These are phyloP conservation scores for Onychomys arenicola DNA, from an alignment of 2,797 vertebrate species.

Conservation along the genomic window DNA sequence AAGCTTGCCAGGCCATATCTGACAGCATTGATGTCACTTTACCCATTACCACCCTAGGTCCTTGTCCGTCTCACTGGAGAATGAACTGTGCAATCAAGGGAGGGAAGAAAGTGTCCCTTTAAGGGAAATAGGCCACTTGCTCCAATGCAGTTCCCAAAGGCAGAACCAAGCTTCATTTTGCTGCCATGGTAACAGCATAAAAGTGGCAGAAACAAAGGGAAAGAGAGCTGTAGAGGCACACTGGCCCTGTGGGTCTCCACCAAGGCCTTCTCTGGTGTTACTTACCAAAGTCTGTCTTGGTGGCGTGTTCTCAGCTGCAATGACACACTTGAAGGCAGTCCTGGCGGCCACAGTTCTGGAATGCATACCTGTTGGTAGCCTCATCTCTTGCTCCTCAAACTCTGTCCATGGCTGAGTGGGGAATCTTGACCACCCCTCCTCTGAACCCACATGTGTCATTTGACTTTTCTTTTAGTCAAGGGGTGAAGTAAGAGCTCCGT, in stretches of 20 bases:
- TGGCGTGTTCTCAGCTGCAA: neutral
- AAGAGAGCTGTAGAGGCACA: neutral
- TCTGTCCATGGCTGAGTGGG: neutral
- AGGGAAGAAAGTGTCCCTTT: neutral
- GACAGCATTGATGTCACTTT: neutral
- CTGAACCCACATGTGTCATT: neutral
- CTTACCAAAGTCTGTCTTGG: conserved; percentile 22
- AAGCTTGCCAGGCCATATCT: neutral
- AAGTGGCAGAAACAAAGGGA: neutral
- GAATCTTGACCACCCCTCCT: neutral
- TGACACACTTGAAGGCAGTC: neutral
- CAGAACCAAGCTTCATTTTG: neutral
- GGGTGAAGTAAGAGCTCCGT: neutral
- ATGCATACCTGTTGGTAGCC: neutral
- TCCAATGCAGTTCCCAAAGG: neutral
- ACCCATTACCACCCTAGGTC: neutral
- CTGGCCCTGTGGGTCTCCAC: neutral
- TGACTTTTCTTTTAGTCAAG: neutral
- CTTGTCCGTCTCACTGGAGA: neutral
- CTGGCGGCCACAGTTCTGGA: neutral
- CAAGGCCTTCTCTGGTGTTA: neutral
- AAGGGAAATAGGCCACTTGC: neutral
- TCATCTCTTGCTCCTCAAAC: neutral
- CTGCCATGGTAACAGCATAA: neutral
- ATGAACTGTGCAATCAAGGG: neutral